Percentiles rank a stretch among this genome's conserved stretches.
These are phyloP conservation scores for Xylocopa sonorina DNA, from an alignment of 1,140 invertebrate genomes.

Conservation along the genomic window DNA sequence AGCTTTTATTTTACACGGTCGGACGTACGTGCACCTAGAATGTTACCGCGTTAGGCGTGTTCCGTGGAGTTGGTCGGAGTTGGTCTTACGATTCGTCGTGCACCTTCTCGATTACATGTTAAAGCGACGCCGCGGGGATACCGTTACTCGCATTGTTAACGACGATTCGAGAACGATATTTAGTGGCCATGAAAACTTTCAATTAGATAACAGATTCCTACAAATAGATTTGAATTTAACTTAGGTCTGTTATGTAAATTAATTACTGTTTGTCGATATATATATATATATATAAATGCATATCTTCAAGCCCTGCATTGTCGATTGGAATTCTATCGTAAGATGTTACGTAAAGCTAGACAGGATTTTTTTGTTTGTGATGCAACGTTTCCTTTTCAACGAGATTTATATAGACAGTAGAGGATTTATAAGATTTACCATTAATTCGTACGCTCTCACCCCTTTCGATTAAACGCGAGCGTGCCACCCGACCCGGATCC, in stretches of 20 bases:
- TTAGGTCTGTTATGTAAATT: no score
- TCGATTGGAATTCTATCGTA: not conserved
- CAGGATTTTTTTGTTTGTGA: not conserved
- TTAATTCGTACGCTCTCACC: no score
- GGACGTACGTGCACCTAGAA: not conserved
- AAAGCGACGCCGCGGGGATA: not conserved
- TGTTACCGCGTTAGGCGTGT: not conserved
- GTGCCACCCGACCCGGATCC: conserved; percentile 10
- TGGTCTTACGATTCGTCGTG: not conserved
- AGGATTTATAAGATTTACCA: no score
- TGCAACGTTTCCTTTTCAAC: no score
- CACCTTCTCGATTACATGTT: not conserved
- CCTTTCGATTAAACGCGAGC: no score
- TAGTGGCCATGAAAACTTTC: not conserved
- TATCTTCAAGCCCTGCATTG: not conserved
- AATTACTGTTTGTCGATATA: no score
- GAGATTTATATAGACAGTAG: no score
- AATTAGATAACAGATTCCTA: not conserved
- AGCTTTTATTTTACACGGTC: conserved; percentile 13
- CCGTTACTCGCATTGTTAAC: conserved; percentile 14
- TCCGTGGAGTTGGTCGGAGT: not conserved
- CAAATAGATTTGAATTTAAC: not conserved
- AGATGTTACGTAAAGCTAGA: conserved; percentile 6
- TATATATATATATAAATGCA: conserved; percentile 1
- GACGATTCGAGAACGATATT: not conserved